Evolutionary conservation across 2,797 vertebrate genomes (phyloP).

Genomic region (Cottoperca gobio): DNA sequence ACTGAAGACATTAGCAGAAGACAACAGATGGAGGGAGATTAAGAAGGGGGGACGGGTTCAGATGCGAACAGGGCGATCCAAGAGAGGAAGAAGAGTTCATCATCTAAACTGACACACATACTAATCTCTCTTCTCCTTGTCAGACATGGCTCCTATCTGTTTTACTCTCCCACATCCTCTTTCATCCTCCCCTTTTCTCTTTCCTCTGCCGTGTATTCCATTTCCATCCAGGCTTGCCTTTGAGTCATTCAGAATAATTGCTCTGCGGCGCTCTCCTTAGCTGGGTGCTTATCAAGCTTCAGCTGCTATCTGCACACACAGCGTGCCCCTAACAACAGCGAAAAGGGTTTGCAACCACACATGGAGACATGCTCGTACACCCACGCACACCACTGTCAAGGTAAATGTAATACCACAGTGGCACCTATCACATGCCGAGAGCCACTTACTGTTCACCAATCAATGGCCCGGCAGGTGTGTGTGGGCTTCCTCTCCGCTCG

Average conservation of each 20-base stretch:
- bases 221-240: slow-evolving; percentile 26
- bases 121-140: slow-evolving; percentile 20
- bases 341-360: slow-evolving; percentile 22
- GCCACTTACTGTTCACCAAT: slow-evolving; percentile 11
- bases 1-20: slow-evolving; percentile 40
- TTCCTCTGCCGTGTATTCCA: background rate
- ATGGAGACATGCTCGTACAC: background rate
- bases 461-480: slow-evolving; percentile 31
- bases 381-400: background rate
- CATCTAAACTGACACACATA: slow-evolving; percentile 3
- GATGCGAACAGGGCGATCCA: background rate
- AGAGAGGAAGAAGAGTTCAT: slow-evolving; percentile 9
- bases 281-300: slow-evolving; percentile 47
- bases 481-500: background rate
- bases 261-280: slow-evolving; percentile 33
- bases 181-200: background rate
- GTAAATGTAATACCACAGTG: background rate
- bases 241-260: slow-evolving; percentile 62
- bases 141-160: slow-evolving; percentile 14
- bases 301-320: slow-evolving; percentile 42
- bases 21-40: slow-evolving; percentile 16
- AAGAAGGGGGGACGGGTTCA: slow-evolving; percentile 8
- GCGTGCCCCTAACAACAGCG: slow-evolving; percentile 18
- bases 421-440: slow-evolving; percentile 33
- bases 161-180: background rate